A percentile compares a stretch with the other conserved stretches of the same genome.
phyloP scores from a whole-genome alignment of 2,113 vertebrate genomes.

The Casuarius casuarius region DNA sequence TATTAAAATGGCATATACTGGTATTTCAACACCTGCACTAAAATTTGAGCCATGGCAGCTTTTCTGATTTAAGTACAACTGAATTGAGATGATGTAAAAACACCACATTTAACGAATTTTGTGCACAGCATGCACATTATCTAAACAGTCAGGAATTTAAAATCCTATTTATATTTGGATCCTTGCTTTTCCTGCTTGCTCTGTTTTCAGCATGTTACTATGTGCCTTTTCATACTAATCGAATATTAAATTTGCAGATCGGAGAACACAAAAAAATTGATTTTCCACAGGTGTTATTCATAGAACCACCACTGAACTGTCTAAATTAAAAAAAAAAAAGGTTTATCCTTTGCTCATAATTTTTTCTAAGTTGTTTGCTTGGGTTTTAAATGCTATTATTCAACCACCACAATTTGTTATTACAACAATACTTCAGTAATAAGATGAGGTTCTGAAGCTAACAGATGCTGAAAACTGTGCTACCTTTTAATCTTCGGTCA shows the following conservation, averaged over 20 bases:
- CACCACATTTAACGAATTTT: background rate
- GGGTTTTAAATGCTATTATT: background rate
- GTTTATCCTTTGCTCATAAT: background rate
- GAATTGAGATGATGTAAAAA: background rate
- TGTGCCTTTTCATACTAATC: slow-evolving; percentile 8
- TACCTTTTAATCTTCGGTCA: background rate
- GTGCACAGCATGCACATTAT: background rate
- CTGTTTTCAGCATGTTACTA: background rate
- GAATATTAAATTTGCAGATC: background rate
- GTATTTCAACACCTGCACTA: background rate
- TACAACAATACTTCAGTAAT: background rate
- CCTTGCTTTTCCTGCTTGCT: background rate
- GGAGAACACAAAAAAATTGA: slow-evolving; percentile 29
- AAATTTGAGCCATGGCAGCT: background rate
- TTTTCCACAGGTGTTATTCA: background rate
- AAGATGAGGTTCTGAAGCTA: background rate
- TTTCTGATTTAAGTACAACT: background rate
- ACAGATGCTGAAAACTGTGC: background rate
- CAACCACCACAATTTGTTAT: background rate
- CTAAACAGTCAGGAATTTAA: background rate
- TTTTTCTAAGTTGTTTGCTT: background rate
- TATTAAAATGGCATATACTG: background rate
- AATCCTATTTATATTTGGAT: background rate
- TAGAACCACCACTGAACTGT: background rate
- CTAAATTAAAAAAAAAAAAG: background rate